phyloP scores from a whole-genome alignment of 2,888 invertebrate genomes.

The Oscheius sp. region DNA sequence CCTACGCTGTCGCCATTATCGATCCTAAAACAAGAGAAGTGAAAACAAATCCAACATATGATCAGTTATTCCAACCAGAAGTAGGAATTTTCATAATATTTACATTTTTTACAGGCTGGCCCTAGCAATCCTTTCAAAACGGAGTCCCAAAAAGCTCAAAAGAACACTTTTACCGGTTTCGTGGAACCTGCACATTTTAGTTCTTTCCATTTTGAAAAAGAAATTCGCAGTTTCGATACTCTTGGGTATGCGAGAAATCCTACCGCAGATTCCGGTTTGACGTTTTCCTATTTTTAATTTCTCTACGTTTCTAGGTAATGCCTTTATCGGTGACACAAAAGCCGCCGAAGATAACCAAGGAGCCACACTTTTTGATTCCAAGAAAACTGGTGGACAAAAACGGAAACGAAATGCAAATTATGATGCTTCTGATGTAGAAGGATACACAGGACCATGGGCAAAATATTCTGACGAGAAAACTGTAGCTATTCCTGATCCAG shows the following conservation, averaged over 20 bases:
- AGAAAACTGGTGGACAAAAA: constrained; percentile 73
- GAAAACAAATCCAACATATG: constrained; percentile 90
- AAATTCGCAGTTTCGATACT: constrained; percentile 70
- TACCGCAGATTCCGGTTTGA: constrained; percentile 79
- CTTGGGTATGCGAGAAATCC: constrained; percentile 90
- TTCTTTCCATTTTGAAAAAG: constrained; percentile 80
- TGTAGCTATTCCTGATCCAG: constrained; percentile 89
- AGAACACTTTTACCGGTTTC: constrained; percentile 92
- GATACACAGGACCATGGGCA: constrained; percentile 94
- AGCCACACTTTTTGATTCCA: constrained; percentile 85
- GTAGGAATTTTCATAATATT: constrained; percentile 22
- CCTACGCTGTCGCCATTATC: constrained; percentile 74
- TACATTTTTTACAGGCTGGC: constrained; percentile 79
- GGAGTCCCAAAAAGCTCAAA: constrained; percentile 86
- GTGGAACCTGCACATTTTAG: constrained; percentile 94
- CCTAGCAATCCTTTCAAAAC: constrained; percentile 94
- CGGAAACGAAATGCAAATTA: constrained; percentile 87
- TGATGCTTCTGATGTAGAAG: constrained; percentile 89
- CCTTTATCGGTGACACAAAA: constrained; percentile 66
- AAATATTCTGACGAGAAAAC: constrained; percentile 89
- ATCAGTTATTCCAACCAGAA: constrained; percentile 89
- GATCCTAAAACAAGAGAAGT: constrained; percentile 87
- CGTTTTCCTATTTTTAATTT: neutral
- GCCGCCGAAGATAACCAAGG: constrained; percentile 64
- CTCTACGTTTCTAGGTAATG: constrained; percentile 38